Evolutionary conservation across 2,113 vertebrate genomes (phyloP).

Genomic region (Calcarius ornatus): DNA sequence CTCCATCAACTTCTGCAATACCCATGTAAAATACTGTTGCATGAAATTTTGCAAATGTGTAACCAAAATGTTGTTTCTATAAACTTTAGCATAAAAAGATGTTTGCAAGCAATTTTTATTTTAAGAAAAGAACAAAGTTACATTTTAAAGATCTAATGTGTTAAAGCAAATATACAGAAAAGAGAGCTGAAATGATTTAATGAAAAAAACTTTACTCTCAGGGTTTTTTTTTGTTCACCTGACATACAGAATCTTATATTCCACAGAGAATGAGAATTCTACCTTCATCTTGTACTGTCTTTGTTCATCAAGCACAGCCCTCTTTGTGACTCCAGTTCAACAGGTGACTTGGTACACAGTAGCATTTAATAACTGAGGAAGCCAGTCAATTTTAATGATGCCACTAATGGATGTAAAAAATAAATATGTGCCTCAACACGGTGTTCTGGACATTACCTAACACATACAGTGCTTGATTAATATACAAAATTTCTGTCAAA

Average conservation of each 20-base stretch:
- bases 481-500: not conserved
- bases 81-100: not conserved
- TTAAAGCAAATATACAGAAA: not conserved
- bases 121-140: not conserved
- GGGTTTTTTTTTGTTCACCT: not conserved
- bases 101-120: not conserved
- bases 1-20: not conserved
- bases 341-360: not conserved
- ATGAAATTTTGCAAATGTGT: not conserved
- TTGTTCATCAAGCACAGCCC: not conserved
- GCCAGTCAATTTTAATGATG: not conserved
- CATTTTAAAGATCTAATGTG: not conserved
- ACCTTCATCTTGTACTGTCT: not conserved
- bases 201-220: not conserved
- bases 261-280: not conserved
- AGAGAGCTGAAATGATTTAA: not conserved
- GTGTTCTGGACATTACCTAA: not conserved
- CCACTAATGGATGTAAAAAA: not conserved
- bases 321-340: not conserved
- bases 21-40: not conserved
- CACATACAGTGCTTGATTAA: not conserved
- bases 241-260: not conserved
- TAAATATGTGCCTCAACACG: not conserved
- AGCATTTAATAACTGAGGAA: not conserved
- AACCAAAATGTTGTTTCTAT: not conserved